Evolutionary conservation across 2,113 vertebrate species (phyloP).

Genomic region (Cephalopholis sonnerati): DNA sequence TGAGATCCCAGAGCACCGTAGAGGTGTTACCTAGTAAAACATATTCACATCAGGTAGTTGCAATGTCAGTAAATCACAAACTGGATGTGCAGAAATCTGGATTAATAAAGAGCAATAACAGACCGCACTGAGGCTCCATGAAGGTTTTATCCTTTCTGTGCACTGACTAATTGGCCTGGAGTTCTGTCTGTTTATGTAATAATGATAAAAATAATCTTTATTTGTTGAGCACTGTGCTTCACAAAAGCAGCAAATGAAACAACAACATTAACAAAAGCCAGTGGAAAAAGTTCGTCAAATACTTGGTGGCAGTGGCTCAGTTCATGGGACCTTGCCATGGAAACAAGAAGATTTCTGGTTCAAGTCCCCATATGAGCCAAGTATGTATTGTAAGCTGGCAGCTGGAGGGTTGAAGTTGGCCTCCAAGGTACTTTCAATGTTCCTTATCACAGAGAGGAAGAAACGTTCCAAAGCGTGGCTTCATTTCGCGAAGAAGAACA

Average conservation of each 20-base stretch:
- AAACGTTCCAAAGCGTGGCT: no score
- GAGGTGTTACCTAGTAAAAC: slow-evolving; percentile 1
- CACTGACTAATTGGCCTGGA: slow-evolving; percentile 17
- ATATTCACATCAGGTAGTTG: slow-evolving; percentile 14
- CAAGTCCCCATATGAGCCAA: no score
- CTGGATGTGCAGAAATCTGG: slow-evolving; percentile 6
- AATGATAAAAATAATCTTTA: neutral
- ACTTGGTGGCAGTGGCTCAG: no score
- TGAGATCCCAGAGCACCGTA: slow-evolving; percentile 3
- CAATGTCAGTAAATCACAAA: slow-evolving; percentile 15
- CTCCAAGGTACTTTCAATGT: no score
- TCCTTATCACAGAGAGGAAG: no score
- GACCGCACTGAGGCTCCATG: neutral
- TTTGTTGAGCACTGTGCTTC: neutral
- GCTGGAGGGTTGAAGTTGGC: no score
- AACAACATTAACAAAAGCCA: neutral
- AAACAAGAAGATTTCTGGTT: no score
- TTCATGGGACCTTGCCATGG: no score
- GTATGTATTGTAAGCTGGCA: no score
- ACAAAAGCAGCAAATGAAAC: neutral
- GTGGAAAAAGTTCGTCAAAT: neutral
- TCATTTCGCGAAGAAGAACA: no score
- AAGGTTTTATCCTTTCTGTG: slow-evolving; percentile 31
- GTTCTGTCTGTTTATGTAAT: slow-evolving; percentile 8
- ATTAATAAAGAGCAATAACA: slow-evolving; percentile 30